Evolutionary conservation across 1,140 invertebrate species (phyloP), one percentile per base, ranked within the genome.

Genomic region (Papilio dardanus): DNA sequence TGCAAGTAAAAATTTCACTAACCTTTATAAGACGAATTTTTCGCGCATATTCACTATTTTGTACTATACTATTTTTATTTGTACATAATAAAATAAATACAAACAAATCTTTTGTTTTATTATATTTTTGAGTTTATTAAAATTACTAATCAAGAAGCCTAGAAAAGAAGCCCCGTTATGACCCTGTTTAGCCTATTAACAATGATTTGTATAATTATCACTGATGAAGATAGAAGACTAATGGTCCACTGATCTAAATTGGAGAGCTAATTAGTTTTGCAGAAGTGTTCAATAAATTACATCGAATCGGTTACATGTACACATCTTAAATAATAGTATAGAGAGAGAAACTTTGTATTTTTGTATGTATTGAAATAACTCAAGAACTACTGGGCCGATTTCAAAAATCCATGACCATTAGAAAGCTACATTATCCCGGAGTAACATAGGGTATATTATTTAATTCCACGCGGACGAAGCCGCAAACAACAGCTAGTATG

Each of bases 41-140:
- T 46, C 6, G 42, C 42, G 16, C n/a, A 46, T 19, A 46, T 46
- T 5, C n/a, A 19, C 65, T 66, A 66, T 66, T 66, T 66, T 66
- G 65, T 66, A 66, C 24, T 66, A n/a, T 30, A 46, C 42, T 46
- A 46, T 31, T n/a, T 66, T 66, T 66, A n/a, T 31, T 66, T 66
- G 65, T 66, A 66, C 7, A 66, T 66, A 33, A 66, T 66, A 66
- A 66, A 37, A 35, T 19, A 31, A 66, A n/a, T 35, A 30, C 1
- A 31, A 33, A 33, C 8, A 16, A 66, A 66, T 3, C 8, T 31
- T 5, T 30, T 30, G 65, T 66, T 66, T 66, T 66, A 66, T 35
- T 66, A 2, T 62, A n/a, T 14, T 19, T 46, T 46, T 7, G 5
- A 46, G 42, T 46, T 46, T 19, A 16, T 1, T 58, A 24, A 21